Percentiles rank a stretch among this genome's conserved stretches.
Evolutionary conservation across 2,113 vertebrate species (phyloP).

Genomic region (Melanostigma gelatinosum): DNA sequence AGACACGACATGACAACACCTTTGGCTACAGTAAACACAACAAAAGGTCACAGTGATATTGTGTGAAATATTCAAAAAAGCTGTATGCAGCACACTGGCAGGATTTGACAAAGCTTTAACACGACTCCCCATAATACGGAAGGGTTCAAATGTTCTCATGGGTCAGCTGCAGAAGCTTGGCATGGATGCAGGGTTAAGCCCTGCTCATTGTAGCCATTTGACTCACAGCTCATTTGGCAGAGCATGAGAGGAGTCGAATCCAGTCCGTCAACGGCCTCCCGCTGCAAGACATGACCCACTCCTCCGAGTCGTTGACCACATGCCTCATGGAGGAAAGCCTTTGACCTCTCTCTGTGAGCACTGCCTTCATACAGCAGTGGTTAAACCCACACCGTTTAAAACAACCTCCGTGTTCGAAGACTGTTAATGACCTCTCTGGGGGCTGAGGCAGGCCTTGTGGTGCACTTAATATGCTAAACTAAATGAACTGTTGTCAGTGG

Average conservation of each 20-base stretch:
- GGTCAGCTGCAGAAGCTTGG: slow-evolving; percentile 50
- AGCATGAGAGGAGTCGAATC: slow-evolving; percentile 24
- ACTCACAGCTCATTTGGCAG: slow-evolving; percentile 36
- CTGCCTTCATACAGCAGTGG: background rate
- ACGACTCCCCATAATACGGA: slow-evolving; percentile 1
- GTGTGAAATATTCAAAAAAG: background rate
- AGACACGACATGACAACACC: slow-evolving; percentile 2
- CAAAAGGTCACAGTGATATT: background rate
- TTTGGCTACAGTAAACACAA: background rate
- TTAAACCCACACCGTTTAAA: slow-evolving; percentile 2
- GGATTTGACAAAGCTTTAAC: slow-evolving; percentile 22
- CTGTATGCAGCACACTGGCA: background rate
- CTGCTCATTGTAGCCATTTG: slow-evolving; percentile 15
- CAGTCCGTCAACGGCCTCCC: background rate
- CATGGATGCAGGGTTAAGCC: slow-evolving; percentile 43
- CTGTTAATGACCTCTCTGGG: slow-evolving; percentile 8
- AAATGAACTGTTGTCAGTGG: slow-evolving; percentile 42
- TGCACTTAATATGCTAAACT: slow-evolving; percentile 43
- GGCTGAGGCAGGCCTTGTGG: background rate
- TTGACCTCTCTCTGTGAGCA: slow-evolving; percentile 4
- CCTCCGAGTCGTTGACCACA: slow-evolving; percentile 38
- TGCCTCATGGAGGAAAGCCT: slow-evolving; percentile 2
- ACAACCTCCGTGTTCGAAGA: slow-evolving; percentile 8
- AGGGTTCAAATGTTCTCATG: slow-evolving; percentile 27
- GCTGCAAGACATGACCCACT: slow-evolving; percentile 27